Conservation (phyloP, 2,888 invertebrate species). For the Syritta pipiens region DNA sequence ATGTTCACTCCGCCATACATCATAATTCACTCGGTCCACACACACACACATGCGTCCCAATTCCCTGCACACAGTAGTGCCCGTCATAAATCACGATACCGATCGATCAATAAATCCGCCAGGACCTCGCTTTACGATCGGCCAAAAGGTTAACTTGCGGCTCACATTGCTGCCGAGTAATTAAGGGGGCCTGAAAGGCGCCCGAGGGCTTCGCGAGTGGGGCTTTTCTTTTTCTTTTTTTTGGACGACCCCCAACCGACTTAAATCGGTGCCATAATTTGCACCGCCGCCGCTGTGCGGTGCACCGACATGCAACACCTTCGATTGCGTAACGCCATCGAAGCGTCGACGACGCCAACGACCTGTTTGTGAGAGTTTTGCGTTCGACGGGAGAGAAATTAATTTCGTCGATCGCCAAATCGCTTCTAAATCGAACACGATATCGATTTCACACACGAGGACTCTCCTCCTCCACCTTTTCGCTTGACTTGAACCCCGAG, state of each 20-base stretch:
- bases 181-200: constrained; percentile 5
- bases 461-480: constrained; percentile 49
- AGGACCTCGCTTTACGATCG: background rate
- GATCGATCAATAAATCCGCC: background rate
- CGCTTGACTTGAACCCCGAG: constrained; percentile 53
- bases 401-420: constrained; percentile 58
- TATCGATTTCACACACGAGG: constrained; percentile 63
- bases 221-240: no score
- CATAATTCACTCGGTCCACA: background rate
- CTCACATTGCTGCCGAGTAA: background rate
- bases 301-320: constrained; percentile 55
- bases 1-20: background rate
- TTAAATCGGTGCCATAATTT: constrained; percentile 63
- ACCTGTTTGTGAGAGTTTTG: constrained; percentile 10
- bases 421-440: constrained; percentile 60
- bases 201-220: constrained; percentile 3
- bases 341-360: background rate
- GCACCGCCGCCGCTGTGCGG: constrained; percentile 35
- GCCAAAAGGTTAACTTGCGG: constrained; percentile 2
- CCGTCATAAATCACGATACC: background rate
- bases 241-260: constrained; percentile 22
- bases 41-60: background rate
- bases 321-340: constrained; percentile 56
- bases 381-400: constrained; percentile 47
- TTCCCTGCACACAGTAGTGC: background rate